Evolutionary conservation across 2,888 invertebrate genomes (phyloP).

Genomic region (Mythimna loreyi): DNA sequence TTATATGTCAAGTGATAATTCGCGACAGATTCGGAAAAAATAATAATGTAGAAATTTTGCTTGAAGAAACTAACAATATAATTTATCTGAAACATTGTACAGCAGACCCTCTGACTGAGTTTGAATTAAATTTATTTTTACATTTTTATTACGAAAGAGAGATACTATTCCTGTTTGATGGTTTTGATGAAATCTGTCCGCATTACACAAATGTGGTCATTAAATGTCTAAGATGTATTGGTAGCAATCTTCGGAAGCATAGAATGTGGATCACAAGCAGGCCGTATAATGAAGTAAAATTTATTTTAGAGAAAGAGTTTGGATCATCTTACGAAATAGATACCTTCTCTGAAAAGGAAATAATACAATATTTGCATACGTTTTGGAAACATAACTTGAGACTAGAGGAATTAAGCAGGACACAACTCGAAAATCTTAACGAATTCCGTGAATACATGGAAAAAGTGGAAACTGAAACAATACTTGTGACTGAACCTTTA

Average conservation of each 20-base stretch:
- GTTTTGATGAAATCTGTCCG: conserved; percentile 62
- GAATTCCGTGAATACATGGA: conserved; percentile 18
- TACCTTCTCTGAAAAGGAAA: conserved; percentile 28
- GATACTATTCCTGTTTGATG: conserved; percentile 56
- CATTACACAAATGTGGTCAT: conserved; percentile 43
- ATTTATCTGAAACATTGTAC: conserved; percentile 23
- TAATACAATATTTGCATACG: conserved; percentile 36
- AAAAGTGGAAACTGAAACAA: not conserved
- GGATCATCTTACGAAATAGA: conserved; percentile 35
- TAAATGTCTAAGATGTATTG: conserved; percentile 20
- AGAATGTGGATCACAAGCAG: conserved; percentile 56
- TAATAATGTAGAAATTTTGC: not conserved
- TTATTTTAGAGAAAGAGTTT: conserved; percentile 37
- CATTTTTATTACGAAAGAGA: conserved; percentile 34
- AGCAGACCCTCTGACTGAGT: conserved; percentile 5
- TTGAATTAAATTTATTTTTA: conserved; percentile 47
- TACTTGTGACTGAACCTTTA: not conserved
- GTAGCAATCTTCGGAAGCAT: conserved; percentile 4
- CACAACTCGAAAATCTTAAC: conserved; percentile 37
- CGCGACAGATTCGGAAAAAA: conserved; percentile 1
- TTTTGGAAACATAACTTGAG: conserved; percentile 37
- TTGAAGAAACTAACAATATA: conserved; percentile 3
- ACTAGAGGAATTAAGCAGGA: conserved; percentile 15
- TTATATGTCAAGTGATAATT: conserved; percentile 25
- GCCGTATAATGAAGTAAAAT: conserved; percentile 46